These are phyloP conservation scores for Gastrophryne carolinensis DNA, from an alignment of 2,797 vertebrate species.

Conservation along the genomic window DNA sequence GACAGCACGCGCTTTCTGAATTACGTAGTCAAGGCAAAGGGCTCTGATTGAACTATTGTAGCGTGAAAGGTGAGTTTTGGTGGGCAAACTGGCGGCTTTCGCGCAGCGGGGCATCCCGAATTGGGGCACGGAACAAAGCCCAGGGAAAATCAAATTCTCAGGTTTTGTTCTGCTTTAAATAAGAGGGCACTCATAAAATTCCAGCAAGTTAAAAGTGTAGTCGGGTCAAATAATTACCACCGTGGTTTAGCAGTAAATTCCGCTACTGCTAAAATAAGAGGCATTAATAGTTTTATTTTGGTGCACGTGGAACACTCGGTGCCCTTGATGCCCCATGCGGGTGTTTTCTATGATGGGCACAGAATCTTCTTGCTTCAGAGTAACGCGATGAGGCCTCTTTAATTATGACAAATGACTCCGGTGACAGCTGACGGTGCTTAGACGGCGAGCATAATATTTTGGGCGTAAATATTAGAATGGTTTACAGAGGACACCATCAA, in stretches of 20 bases:
- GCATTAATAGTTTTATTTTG: conserved; percentile 5
- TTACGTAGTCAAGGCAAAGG: no score
- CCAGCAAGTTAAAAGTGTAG: not conserved
- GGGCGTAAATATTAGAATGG: not conserved
- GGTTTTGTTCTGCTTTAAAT: no score
- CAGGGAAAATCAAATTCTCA: no score
- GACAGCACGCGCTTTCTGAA: no score
- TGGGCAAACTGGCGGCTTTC: no score
- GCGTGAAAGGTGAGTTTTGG: no score
- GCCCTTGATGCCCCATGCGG: not conserved
- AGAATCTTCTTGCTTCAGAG: not conserved
- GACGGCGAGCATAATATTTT: conserved; percentile 6
- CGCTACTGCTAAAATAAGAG: not conserved
- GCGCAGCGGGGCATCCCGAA: no score
- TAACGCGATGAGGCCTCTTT: not conserved
- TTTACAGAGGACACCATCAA: not conserved
- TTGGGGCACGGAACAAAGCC: no score
- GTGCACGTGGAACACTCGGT: not conserved
- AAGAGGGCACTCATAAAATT: not conserved
- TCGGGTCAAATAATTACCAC: not conserved
- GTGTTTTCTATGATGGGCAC: not conserved
- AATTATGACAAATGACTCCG: not conserved
- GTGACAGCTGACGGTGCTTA: conserved; percentile 1
- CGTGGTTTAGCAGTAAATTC: not conserved
- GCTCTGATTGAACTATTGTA: no score